phyloP scores from a whole-genome alignment of 1,140 invertebrate genomes.

The Nephotettix cincticeps region DNA sequence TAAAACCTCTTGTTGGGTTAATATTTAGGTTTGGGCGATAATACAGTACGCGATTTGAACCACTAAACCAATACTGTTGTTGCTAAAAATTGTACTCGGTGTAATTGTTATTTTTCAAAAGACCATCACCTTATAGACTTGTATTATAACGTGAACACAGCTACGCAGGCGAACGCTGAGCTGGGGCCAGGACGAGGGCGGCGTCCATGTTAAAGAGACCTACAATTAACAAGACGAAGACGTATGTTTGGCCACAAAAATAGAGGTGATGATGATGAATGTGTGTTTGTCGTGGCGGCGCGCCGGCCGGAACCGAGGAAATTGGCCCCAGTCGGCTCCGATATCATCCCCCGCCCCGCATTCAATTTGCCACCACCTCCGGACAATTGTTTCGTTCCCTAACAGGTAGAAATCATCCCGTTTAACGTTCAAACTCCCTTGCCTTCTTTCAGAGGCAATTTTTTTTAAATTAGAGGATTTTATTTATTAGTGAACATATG shows the following conservation, averaged over 20 bases:
- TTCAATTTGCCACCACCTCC: background rate
- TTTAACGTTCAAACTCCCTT: no score
- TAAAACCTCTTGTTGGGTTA: no score
- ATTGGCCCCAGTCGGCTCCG: conserved; percentile 11
- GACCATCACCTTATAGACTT: no score
- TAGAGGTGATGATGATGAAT: conserved; percentile 17
- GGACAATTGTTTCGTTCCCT: background rate
- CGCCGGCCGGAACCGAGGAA: conserved; percentile 4
- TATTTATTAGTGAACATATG: no score
- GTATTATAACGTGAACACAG: no score
- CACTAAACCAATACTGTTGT: background rate
- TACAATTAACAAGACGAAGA: conserved; percentile 12
- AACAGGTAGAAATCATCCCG: background rate
- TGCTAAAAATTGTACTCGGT: background rate
- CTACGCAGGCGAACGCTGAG: no score
- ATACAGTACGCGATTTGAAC: background rate
- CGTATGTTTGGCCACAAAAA: conserved; percentile 9
- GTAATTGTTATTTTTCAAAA: no score
- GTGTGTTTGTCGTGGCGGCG: conserved; percentile 17
- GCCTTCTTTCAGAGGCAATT: no score
- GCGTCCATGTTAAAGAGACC: background rate
- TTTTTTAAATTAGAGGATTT: no score
- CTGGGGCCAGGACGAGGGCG: background rate
- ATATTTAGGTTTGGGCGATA: background rate
- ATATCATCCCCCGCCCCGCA: background rate